Evolutionary conservation across 2,888 invertebrate species (phyloP), one percentile per base, ranked within the genome.

Genomic region (Leptogaster cylindrica): DNA sequence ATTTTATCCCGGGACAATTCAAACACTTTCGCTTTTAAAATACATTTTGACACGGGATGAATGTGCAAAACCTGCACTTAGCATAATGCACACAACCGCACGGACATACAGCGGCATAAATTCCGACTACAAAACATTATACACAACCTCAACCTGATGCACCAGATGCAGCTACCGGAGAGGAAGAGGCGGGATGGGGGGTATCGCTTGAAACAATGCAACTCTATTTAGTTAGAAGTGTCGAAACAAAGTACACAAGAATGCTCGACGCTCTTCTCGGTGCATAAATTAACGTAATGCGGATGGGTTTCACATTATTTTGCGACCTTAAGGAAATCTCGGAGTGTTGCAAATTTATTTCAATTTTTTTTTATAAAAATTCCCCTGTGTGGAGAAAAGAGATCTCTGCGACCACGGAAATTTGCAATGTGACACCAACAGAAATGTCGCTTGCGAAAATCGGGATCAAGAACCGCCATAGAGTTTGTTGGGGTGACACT

Each of bases 11-110:
- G 10, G 8, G 14, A 0, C 55, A 7, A 10, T 41, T 14, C 41
- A 7, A n/a, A n/a, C 39, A 55, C 55, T 55, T 55, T 55, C 55
- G 55, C 55, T 55, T 55, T 55, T 23, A n/a, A 14, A 6, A 23
- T 39, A 23, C 55, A 55, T 55, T n/a, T 25, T 55, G 55, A 55
- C 55, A 55, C 10, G 39, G 55, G 25, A 55, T 33, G 36, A 55
- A 39, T 55, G 55, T 33, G 16, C 12, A 25, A 55, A 36, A 10
- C 18, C 25, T 33, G 55, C 55, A 55, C 55, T 55, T 55, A 55
- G 55, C 55, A 55, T 55, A 55, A 55, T 55, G 55, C 55, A 52
- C 16, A n/a, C 52, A 31, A 20, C n/a, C 6, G 46, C 16, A 14
- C 14, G 36, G 25, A 16, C 31, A 31, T n/a, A 33, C 39, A 33